Conservation (phyloP, 2,113 vertebrate genomes). For the Otolemur garnettii region DNA sequence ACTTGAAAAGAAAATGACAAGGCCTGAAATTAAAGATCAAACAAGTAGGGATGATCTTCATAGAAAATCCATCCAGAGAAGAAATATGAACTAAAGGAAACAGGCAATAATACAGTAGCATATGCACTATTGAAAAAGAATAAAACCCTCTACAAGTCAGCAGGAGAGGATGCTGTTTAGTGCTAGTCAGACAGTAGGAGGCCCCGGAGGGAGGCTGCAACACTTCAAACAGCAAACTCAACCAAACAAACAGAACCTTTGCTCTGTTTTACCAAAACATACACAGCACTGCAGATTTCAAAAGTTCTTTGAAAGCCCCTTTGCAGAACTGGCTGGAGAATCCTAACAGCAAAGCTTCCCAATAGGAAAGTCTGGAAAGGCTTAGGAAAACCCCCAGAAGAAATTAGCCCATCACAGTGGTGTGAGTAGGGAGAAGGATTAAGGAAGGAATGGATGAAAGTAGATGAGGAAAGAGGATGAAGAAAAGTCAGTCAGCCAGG, state of each 20-base stretch:
- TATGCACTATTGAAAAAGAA: constrained; percentile 44
- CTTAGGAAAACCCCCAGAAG: not conserved
- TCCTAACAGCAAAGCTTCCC: not conserved
- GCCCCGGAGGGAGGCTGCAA: constrained; percentile 37
- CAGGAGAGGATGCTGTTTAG: not conserved
- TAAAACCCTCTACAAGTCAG: not conserved
- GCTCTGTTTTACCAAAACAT: constrained; percentile 68
- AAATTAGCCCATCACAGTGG: not conserved
- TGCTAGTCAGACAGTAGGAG: not conserved
- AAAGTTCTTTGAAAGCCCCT: constrained; percentile 71
- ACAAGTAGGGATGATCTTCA: constrained; percentile 72
- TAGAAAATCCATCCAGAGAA: constrained; percentile 75
- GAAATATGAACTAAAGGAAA: constrained; percentile 68
- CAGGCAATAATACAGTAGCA: not conserved
- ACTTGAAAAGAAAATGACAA: constrained; percentile 67
- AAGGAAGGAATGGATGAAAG: not conserved
- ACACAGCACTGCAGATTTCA: constrained; percentile 51
- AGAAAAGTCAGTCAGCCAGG: not conserved
- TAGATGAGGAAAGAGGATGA: not conserved
- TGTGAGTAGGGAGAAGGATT: not conserved
- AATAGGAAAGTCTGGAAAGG: not conserved
- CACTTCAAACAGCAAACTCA: constrained; percentile 67
- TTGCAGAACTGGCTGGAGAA: constrained; percentile 52
- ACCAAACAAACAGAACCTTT: constrained; percentile 70
- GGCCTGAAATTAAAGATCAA: constrained; percentile 80